Percentiles rank a stretch among this genome's conserved stretches.
phyloP scores from a whole-genome alignment of 2,888 invertebrate genomes.

The Drosophila acutilabella region DNA sequence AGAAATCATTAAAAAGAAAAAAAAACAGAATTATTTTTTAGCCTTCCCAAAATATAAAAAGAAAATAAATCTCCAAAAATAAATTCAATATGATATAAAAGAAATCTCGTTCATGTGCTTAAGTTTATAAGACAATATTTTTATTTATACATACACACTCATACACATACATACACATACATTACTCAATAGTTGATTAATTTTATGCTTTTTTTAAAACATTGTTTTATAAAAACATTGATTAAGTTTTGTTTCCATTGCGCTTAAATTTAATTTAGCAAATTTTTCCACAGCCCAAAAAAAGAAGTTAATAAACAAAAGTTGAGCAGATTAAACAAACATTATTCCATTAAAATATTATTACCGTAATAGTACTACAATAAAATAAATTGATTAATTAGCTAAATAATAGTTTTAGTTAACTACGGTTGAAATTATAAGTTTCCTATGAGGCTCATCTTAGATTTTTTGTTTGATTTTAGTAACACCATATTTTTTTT shows the following conservation, averaged over 20 bases:
- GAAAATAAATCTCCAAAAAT: slow-evolving; percentile 4
- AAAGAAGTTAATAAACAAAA: slow-evolving; percentile 18
- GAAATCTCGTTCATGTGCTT: slow-evolving; percentile 22
- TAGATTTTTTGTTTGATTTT: slow-evolving; percentile 61
- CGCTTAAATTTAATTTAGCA: slow-evolving; percentile 63
- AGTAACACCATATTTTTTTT: slow-evolving; percentile 26
- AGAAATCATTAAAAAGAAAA: slow-evolving; percentile 23
- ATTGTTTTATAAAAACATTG: slow-evolving; percentile 50
- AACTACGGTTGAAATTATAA: slow-evolving; percentile 84
- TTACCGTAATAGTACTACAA: slow-evolving; percentile 17
- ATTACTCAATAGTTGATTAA: slow-evolving; percentile 24
- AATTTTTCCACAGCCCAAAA: slow-evolving; percentile 56
- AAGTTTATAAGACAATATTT: slow-evolving; percentile 25
- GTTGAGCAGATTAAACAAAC: slow-evolving; percentile 7
- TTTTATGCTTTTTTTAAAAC: slow-evolving; percentile 36
- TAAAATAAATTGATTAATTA: slow-evolving; percentile 44
- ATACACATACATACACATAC: slow-evolving; percentile 10
- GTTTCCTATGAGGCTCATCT: slow-evolving; percentile 85
- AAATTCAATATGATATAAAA: too few relatives aligned
- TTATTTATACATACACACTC: slow-evolving; percentile 34
- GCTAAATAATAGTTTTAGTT: slow-evolving; percentile 80
- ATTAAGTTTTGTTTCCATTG: slow-evolving; percentile 53
- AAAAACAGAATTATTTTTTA: slow-evolving; percentile 67
- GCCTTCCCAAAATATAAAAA: slow-evolving; percentile 74
- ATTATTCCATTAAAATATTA: neutral